phyloP scores from a whole-genome alignment of 1,140 invertebrate genomes.

The Physella acuta region DNA sequence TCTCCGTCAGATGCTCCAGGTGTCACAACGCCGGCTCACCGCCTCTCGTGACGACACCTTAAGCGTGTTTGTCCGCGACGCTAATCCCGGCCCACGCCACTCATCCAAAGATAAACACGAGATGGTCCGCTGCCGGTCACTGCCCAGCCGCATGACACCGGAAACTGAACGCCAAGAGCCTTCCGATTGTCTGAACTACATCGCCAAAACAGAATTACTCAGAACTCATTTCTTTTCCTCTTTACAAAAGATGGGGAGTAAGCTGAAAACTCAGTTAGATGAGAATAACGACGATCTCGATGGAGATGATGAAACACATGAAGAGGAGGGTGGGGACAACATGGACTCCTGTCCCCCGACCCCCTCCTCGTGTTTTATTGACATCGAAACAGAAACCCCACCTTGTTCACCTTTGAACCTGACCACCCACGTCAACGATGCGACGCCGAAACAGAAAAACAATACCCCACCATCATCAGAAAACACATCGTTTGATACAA shows the following conservation, averaged over 20 bases:
- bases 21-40: neutral
- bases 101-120: neutral
- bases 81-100: neutral
- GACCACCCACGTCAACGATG: neutral
- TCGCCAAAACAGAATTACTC: too few relatives aligned
- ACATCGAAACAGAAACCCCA: conserved; percentile 21
- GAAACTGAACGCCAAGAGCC: too few relatives aligned
- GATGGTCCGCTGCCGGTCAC: neutral
- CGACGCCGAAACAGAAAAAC: too few relatives aligned
- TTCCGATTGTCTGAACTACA: too few relatives aligned
- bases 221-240: too few relatives aligned
- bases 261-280: too few relatives aligned
- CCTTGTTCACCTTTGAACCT: conserved; percentile 8
- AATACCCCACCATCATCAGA: too few relatives aligned
- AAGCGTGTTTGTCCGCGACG: neutral
- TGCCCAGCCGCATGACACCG: neutral
- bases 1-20: neutral
- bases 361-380: conserved; percentile 10
- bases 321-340: neutral
- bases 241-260: too few relatives aligned
- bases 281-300: neutral
- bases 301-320: too few relatives aligned
- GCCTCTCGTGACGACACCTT: neutral
- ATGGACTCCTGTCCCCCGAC: neutral
- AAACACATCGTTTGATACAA: too few relatives aligned